Evolutionary conservation across 2,888 invertebrate species (phyloP).

Genomic region (Idaea aversata): DNA sequence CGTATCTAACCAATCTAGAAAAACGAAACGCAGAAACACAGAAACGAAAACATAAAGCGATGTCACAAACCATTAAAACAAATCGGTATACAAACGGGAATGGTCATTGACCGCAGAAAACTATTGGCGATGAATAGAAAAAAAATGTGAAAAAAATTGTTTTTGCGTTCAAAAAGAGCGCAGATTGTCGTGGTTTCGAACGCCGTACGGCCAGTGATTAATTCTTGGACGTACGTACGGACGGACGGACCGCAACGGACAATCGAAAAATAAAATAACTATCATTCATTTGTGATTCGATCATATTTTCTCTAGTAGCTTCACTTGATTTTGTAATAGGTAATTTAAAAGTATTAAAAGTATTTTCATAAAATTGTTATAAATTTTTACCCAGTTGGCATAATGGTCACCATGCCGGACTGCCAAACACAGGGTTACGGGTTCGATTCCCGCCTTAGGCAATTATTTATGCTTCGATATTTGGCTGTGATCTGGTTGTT

Average conservation of each 20-base stretch:
- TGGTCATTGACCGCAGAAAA: slow-evolving; percentile 73
- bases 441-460: no score
- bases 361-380: no score
- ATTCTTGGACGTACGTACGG: slow-evolving; percentile 66
- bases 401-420: no score
- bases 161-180: slow-evolving; percentile 64
- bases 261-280: slow-evolving; percentile 78
- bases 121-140: slow-evolving; percentile 70
- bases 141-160: slow-evolving; percentile 50
- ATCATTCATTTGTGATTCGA: slow-evolving; percentile 69
- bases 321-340: slow-evolving; percentile 33
- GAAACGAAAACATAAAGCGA: slow-evolving; percentile 13
- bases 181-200: slow-evolving; percentile 70
- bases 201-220: slow-evolving; percentile 62
- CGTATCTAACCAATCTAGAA: neutral
- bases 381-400: no score
- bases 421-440: no score
- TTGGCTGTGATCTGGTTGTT: no score
- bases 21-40: slow-evolving; percentile 3
- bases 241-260: slow-evolving; percentile 60
- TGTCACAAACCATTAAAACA: slow-evolving; percentile 47
- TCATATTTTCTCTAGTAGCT: slow-evolving; percentile 62
- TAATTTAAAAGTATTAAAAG: no score
- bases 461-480: no score
- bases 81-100: slow-evolving; percentile 50